Evolutionary conservation across 2,888 invertebrate genomes (phyloP), one percentile per base, ranked within the genome.

Genomic region (Cerastis leucographa): DNA sequence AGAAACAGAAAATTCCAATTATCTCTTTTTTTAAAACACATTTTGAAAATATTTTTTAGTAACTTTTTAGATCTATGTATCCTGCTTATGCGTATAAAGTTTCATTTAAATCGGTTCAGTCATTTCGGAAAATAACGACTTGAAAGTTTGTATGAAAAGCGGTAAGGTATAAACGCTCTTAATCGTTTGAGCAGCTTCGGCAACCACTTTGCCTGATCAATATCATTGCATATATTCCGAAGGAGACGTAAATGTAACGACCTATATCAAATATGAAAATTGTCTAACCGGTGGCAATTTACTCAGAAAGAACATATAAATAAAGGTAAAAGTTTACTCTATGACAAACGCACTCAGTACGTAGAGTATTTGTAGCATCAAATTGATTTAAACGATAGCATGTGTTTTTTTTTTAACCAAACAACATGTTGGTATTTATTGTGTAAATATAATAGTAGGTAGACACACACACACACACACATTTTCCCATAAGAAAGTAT

Each of bases 261-360:
- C 85, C 85, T 86, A 76, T 78, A 79, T 81, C 65, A 40, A 78
- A 65, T 77, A 84, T 87, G 73, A 81, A 90, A 87, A 89, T 85
- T 62, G 76, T 78, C 70, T 76, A 69, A 80, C 69, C 82, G 69
- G 86, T 81, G 87, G 78, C 71, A 83, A 85, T 88, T 88, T 89
- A 79, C 85, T 85, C 54, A 78, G 84, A 88, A 87, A 87, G 85
- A 77, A 70, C 85, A 35, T 81, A n/a, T n/a, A n/a, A n/a, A n/a
- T n/a, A 62, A 80, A 88, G 87, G 90, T 89, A 90, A 91, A 87
- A 73, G 73, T 78, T 80, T 76, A 72, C 73, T 85, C 74, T 61
- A 78, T 73, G 54, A 54, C 17, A 40, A 72, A 40, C 44, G 79
- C 78, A 78, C 72, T n/a, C 59, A 40, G 51, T 72, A 44, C 51